A percentile compares a stretch with the other conserved stretches of the same genome.
phyloP scores from a whole-genome alignment of 2,113 vertebrate species.

The Canis aureus region DNA sequence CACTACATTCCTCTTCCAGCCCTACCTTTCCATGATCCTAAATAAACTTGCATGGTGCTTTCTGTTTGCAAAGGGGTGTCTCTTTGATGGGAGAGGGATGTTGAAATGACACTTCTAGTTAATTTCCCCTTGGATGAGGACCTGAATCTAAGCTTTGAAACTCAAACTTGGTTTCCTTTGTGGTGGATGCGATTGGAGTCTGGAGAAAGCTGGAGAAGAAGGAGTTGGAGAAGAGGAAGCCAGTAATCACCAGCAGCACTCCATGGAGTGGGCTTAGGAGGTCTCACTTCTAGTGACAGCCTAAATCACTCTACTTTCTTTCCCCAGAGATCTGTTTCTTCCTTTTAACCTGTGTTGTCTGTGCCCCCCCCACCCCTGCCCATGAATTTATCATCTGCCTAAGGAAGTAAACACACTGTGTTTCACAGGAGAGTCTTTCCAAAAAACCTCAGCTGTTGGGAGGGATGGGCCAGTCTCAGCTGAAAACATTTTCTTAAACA shows the following conservation, averaged over 20 bases:
- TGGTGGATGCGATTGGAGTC: not conserved
- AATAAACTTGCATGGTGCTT: not conserved
- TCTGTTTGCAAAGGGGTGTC: not conserved
- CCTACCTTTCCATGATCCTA: not conserved
- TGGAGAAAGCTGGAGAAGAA: not conserved
- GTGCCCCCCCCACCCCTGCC: rapidly evolving
- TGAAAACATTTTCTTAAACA: constrained; percentile 2
- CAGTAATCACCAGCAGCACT: not conserved
- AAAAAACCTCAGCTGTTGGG: not conserved
- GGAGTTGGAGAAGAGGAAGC: not conserved
- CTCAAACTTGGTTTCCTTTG: constrained; percentile 7
- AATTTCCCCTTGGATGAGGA: not conserved
- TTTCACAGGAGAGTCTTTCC: not conserved
- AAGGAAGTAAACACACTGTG: not conserved
- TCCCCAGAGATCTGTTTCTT: not conserved
- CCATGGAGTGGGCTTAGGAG: not conserved
- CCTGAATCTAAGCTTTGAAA: not conserved
- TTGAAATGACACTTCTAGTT: not conserved
- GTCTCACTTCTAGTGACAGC: not conserved
- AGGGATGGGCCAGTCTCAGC: not conserved
- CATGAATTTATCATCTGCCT: not conserved
- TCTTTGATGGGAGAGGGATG: not conserved
- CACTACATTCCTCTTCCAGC: not conserved
- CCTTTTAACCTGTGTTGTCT: not conserved
- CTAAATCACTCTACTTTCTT: not conserved